Conservation (phyloP, 2,797 vertebrate species). For the Crossoptilon crossoptilon region DNA sequence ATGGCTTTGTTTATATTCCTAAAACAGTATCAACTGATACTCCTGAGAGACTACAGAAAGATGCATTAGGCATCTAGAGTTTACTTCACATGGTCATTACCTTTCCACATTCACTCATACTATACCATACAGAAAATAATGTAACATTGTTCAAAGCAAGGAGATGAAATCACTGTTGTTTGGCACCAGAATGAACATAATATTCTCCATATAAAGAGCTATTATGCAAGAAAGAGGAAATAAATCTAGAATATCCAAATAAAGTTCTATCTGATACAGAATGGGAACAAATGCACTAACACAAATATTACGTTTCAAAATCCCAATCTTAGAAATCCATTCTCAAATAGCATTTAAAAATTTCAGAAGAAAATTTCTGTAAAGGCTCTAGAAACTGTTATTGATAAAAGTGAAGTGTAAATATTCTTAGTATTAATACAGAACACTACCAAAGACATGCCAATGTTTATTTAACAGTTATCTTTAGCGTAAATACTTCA, state of each 20-base stretch:
- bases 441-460: neutral
- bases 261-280: neutral
- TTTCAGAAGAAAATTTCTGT: neutral
- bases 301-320: conserved; percentile 15
- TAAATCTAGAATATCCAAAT: conserved; percentile 18
- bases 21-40: neutral
- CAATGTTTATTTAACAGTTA: neutral
- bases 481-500: neutral
- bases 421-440: neutral
- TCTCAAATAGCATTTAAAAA: neutral
- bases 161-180: neutral
- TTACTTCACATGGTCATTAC: neutral
- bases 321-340: neutral
- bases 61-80: neutral
- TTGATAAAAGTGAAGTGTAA: neutral
- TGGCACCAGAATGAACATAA: neutral
- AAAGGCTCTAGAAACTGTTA: neutral
- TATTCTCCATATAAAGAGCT: conserved; percentile 1
- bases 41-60: conserved; percentile 6
- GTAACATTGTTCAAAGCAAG: neutral
- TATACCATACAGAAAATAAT: neutral
- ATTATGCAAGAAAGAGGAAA: conserved; percentile 4
- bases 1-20: conserved; percentile 6
- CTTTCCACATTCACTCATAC: neutral
- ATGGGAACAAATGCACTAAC: neutral